Evolutionary conservation across 2,888 invertebrate species (phyloP), one percentile per base, ranked within the genome.

Genomic region (Fragum sueziense): DNA sequence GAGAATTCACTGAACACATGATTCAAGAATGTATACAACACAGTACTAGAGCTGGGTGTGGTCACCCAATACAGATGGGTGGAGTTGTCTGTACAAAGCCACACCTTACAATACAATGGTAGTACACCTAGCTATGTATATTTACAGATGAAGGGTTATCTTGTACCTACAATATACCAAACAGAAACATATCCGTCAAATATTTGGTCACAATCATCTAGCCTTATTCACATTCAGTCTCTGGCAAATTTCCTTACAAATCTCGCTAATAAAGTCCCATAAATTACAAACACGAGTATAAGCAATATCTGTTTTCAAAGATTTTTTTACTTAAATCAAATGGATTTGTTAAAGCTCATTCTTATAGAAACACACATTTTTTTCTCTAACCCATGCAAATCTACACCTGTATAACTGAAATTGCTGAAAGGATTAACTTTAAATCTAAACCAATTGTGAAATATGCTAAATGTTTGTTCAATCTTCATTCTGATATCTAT

Each of bases 81-180:
- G n/a, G n/a, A n/a, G 33, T 41, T 65, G 29, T 14, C 62, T 62
- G 20, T 72, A n/a, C n/a, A 67, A 65, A 72, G 71, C 71, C 71
- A 67, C 62, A 41, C 67, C 67, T 76, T 71, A 76, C 76, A 76
- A 70, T 33, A 59, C 51, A 70, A n/a, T n/a, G n/a, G 41, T 25
- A 41, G 65, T 41, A 65, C 76, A 76, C 52, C 65, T 65, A 61
- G 20, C 17, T 61, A 41, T 34, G 41, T 65, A 65, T 27, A 65
- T 65, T 22, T 65, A 65, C 65, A 65, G 65, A 25, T 37, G 37
- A 17, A 41, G 11, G 33, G 22, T 4, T 9, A 25, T 0, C 25
- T 22, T 74, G 78, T 70, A 78, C 78, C 78, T 78, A 78, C 69
- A 78, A 78, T 62, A 74, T 74, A 78, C 33, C 70, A 78, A 78